Evolutionary conservation across 2,113 vertebrate species (phyloP), one percentile per base, ranked within the genome.

Genomic region (Centropus bengalensis): DNA sequence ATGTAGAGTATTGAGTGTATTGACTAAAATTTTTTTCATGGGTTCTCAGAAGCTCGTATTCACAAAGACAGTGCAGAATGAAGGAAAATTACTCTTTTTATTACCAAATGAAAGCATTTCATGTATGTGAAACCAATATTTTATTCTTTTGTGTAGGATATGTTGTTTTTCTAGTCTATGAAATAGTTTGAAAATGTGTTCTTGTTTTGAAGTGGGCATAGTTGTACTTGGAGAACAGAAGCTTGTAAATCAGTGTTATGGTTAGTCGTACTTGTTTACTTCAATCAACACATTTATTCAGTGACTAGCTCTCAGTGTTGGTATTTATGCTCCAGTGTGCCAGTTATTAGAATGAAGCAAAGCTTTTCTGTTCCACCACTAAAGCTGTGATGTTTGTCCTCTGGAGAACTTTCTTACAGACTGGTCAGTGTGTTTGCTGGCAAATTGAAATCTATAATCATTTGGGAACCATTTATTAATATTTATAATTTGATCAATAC

Each of bases 21-120:
- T 96, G 92, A 94, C 70, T 70, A 42, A 90, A 30, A 9, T 44
- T 89, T 94, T 82, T 87, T 95, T 84, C 54, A 55, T 28, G 38
- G 2, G 17, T 96, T 86, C 56, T 96, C 78, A 83, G 49, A 94
- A 91, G 51, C 66, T 77, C 79, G 33, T 74, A 22, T 94, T 96
- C 83, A 44, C 77, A 90, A 96, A 93, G 85, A 88, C 80, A 84
- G 74, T 56, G 30, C 42, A 71, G 54, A 84, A 51, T 80, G 68
- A 86, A 89, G 59, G 60, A 73, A 94, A 96, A 92, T 28, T 12
- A 73, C 45, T 26, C 64, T 86, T 91, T 49, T 36, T 55, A 82
- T 60, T 88, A 77, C 26, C 1, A 1, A 88, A 81, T 68, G 42
- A 91, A 95, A 82, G 36, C 21, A 44, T 74, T 91, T 83, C 63